These are phyloP conservation scores for Magallana ariakensis DNA, from an alignment of 1,140 invertebrate genomes.

Conservation along the genomic window DNA sequence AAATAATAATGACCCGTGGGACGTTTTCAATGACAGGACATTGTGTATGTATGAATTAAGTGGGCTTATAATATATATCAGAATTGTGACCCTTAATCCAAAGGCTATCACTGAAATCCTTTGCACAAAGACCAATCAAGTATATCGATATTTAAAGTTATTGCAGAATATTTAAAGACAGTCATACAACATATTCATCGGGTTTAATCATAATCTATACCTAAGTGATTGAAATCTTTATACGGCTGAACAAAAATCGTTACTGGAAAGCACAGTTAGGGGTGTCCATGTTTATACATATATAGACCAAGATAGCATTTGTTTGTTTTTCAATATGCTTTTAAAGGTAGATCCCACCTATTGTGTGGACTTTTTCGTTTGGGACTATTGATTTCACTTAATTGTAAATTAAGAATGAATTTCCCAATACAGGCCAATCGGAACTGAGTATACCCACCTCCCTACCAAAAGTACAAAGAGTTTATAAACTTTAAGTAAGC, in stretches of 20 bases:
- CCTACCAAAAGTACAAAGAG: background rate
- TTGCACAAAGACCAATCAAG: background rate
- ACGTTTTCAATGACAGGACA: background rate
- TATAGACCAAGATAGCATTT: no score
- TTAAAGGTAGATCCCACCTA: no score
- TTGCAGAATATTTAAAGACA: background rate
- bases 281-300: no score
- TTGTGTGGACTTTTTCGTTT: no score
- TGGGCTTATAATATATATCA: background rate
- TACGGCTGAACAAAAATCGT: background rate
- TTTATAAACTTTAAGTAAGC: background rate
- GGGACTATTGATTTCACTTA: no score
- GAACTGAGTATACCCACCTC: no score
- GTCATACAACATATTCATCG: background rate
- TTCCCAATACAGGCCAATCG: no score
- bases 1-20: background rate
- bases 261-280: no score
- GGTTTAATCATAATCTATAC: background rate
- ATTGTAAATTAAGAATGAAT: no score
- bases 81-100: constrained; percentile 2
- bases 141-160: constrained; percentile 2
- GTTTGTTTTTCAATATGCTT: no score
- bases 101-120: constrained; percentile 8
- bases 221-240: background rate
- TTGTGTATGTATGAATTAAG: background rate